phyloP scores from a whole-genome alignment of 2,113 vertebrate species.

The Gracilinanus agilis region DNA sequence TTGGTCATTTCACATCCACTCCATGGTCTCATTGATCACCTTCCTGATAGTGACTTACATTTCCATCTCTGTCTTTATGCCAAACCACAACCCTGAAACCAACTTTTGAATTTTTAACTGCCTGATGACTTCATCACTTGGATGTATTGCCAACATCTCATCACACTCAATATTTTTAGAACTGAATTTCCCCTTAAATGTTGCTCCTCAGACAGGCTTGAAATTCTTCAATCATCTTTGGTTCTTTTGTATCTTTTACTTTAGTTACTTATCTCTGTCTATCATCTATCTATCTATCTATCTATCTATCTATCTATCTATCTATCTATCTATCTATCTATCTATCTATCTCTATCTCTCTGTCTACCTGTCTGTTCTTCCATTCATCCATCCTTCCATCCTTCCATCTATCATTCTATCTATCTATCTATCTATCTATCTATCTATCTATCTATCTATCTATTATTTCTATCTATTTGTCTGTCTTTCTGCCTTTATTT shows the following conservation, averaged over 20 bases:
- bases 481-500: no score
- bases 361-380: no score
- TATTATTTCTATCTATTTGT: no score
- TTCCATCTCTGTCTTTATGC: neutral
- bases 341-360: no score
- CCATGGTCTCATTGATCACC: neutral
- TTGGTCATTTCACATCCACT: neutral
- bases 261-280: neutral
- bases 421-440: neutral
- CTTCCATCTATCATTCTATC: rapidly evolving
- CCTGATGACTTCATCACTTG: neutral
- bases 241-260: neutral
- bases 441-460: no score
- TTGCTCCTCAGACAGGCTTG: neutral
- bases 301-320: neutral
- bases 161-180: neutral
- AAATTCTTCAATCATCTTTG: neutral
- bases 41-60: neutral
- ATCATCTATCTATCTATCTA: neutral
- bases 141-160: neutral
- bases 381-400: no score
- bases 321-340: neutral
- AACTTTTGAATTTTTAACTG: neutral
- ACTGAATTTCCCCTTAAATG: neutral
- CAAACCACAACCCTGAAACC: neutral